Evolutionary conservation across 2,113 vertebrate genomes (phyloP).

Genomic region (Collichthys lucidus): DNA sequence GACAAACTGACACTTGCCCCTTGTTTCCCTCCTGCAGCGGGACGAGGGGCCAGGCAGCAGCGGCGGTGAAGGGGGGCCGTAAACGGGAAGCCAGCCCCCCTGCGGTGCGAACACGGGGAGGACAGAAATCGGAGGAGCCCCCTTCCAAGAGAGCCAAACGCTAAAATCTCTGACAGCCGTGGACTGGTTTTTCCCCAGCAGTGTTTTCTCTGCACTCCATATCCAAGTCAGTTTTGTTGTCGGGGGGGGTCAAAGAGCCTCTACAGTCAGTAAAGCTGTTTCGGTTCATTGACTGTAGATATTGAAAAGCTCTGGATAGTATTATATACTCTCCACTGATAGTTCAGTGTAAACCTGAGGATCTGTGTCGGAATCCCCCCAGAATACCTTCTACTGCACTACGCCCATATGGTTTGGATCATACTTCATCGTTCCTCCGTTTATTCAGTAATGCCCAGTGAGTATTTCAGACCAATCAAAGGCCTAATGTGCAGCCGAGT

Average conservation of each 20-base stretch:
- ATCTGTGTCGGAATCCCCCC: conserved; percentile 62
- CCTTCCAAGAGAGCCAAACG: conserved; percentile 90
- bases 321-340: conserved; percentile 61
- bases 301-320: conserved; percentile 57
- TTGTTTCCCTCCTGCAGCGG: conserved; percentile 78
- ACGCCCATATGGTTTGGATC: conserved; percentile 76
- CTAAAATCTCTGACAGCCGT: conserved; percentile 73
- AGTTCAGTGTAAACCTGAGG: conserved; percentile 59
- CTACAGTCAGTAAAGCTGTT: conserved; percentile 29
- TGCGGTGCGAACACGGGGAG: conserved; percentile 86
- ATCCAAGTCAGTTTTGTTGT: conserved; percentile 49
- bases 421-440: conserved; percentile 61
- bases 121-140: conserved; percentile 88
- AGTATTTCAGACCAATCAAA: conserved; percentile 66
- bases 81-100: conserved; percentile 90
- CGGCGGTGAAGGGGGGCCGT: conserved; percentile 82
- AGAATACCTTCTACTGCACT: conserved; percentile 50
- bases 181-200: conserved; percentile 36
- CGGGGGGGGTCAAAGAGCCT: conserved; percentile 27
- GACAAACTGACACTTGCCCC: conserved; percentile 57
- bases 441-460: conserved; percentile 57
- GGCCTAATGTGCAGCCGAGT: conserved; percentile 53
- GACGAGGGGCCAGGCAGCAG: conserved; percentile 84
- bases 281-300: conserved; percentile 46
- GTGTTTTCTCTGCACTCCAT: conserved; percentile 44